Conservation (phyloP, 1,140 invertebrate genomes). For the Diabrotica undecimpunctata region DNA sequence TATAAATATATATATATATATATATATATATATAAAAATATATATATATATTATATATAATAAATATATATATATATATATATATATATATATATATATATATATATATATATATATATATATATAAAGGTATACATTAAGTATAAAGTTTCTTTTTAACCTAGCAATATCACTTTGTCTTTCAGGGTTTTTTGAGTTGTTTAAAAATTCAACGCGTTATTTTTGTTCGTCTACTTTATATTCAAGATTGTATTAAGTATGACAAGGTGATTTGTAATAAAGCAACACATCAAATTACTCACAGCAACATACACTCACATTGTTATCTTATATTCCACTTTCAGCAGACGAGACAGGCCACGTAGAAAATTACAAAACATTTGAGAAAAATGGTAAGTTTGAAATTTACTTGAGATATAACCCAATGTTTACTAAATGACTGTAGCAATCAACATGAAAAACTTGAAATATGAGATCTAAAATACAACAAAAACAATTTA, state of each 20-base stretch:
- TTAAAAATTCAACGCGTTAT: background rate
- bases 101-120: too few species aligned
- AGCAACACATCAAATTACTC: background rate
- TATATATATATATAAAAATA: too few species aligned
- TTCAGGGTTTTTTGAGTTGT: background rate
- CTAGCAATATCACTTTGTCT: too few species aligned
- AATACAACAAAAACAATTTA: too few species aligned
- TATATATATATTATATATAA: too few species aligned
- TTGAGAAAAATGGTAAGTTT: background rate
- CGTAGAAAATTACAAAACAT: background rate
- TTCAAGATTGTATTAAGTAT: constrained; percentile 1
- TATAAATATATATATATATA: too few species aligned
- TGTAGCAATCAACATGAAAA: background rate
- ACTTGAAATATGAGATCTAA: background rate
- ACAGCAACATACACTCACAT: background rate
- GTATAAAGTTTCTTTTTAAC: too few species aligned
- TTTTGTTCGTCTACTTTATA: background rate
- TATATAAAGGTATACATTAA: too few species aligned
- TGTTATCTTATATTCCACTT: background rate
- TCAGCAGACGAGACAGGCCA: background rate
- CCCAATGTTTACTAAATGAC: background rate
- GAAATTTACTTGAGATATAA: background rate
- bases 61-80: too few species aligned
- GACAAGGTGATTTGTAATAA: background rate
- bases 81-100: too few species aligned